Conservation (phyloP, 2,797 vertebrate species). For the Novumbra hubbsi region DNA sequence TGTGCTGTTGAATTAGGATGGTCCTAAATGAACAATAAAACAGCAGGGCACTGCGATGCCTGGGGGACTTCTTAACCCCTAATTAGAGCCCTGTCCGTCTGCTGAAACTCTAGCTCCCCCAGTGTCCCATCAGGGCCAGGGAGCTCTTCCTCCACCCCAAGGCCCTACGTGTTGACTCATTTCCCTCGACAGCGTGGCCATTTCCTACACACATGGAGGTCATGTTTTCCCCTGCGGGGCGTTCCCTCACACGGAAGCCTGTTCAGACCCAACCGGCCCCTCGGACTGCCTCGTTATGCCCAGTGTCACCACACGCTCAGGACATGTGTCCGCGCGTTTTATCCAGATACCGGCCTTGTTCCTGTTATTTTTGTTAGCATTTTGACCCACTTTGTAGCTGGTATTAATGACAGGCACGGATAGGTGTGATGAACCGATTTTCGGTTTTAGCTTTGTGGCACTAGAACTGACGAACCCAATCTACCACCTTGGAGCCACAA, state of each 20-base stretch:
- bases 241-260: slow-evolving; percentile 25
- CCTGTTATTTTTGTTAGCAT: no score
- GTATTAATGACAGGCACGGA: no score
- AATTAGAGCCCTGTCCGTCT: slow-evolving; percentile 88
- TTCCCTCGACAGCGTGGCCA: slow-evolving; percentile 88
- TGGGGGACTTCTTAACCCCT: slow-evolving; percentile 95
- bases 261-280: slow-evolving; percentile 56
- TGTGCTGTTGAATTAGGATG: slow-evolving; percentile 69
- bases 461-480: no score
- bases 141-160: slow-evolving; percentile 75
- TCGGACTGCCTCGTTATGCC: slow-evolving; percentile 55
- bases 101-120: slow-evolving; percentile 86
- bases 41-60: slow-evolving; percentile 80
- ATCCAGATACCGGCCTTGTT: slow-evolving; percentile 32
- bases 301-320: slow-evolving; percentile 43
- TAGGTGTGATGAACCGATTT: no score
- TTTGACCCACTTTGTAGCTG: no score
- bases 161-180: slow-evolving; percentile 86
- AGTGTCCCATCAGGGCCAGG: slow-evolving; percentile 82
- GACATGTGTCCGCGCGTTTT: slow-evolving; percentile 47
- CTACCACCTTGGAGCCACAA: no score
- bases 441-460: no score
- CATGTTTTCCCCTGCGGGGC: slow-evolving; percentile 83
- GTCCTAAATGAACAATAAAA: slow-evolving; percentile 80
- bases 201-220: slow-evolving; percentile 89